A percentile compares a stretch with the other conserved stretches of the same genome.
Conservation (phyloP, 2,797 vertebrate genomes). For the Poeciliopsis turneri region DNA sequence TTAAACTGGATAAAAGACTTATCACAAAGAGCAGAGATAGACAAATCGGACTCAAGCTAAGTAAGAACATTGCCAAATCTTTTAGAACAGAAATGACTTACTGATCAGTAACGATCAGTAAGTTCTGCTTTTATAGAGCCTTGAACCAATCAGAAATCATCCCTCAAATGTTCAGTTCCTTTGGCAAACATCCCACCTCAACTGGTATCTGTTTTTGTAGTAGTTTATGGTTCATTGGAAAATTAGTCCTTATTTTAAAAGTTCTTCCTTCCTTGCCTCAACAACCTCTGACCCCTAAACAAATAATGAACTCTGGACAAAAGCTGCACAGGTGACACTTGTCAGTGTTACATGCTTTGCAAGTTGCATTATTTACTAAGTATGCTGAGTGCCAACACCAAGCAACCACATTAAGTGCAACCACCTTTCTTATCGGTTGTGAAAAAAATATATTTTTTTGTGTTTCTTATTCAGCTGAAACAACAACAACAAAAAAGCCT, state of each 20-base stretch:
- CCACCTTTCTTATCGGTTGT: neutral
- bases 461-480: neutral
- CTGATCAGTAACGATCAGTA: neutral
- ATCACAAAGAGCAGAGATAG: neutral
- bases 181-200: neutral
- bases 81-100: neutral
- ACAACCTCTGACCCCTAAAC: neutral
- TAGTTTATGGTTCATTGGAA: neutral
- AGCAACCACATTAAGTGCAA: conserved; percentile 22
- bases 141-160: neutral
- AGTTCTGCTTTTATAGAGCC: neutral
- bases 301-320: neutral
- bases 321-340: neutral
- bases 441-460: neutral
- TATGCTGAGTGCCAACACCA: neutral
- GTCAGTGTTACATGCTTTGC: neutral
- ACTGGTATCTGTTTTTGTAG: neutral
- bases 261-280: neutral
- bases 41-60: neutral
- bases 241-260: neutral
- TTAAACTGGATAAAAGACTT: neutral
- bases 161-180: neutral
- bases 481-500: conserved; percentile 4
- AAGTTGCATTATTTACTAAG: neutral
- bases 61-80: neutral